Evolutionary conservation across 2,888 invertebrate genomes (phyloP).

Genomic region (Euclidia mi): DNA sequence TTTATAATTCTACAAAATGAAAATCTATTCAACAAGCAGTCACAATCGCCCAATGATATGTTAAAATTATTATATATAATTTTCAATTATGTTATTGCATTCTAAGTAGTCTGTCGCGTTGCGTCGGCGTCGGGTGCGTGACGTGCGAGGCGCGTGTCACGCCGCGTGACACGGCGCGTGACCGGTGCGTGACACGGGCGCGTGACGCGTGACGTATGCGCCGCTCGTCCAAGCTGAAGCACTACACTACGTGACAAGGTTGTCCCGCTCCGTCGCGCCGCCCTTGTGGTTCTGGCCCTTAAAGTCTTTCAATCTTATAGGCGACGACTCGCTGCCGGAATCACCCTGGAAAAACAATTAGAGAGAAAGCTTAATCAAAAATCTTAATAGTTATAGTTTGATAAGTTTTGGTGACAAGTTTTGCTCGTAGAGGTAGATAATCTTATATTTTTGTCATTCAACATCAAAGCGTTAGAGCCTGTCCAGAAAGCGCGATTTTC

Average conservation of each 20-base stretch:
- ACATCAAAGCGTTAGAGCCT: too few species aligned
- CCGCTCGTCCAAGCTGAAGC: conserved; percentile 37
- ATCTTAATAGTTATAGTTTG: too few species aligned
- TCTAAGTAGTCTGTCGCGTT: conserved; percentile 69
- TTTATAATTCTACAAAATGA: conserved; percentile 86
- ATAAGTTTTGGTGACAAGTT: too few species aligned
- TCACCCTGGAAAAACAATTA: conserved; percentile 86
- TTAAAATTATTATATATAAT: conserved; percentile 81
- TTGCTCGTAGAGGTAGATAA: too few species aligned
- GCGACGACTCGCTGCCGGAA: conserved; percentile 92
- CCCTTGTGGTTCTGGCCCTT: conserved; percentile 85
- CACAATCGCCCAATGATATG: conserved; percentile 91
- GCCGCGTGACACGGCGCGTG: too few species aligned
- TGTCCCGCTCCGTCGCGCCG: conserved; percentile 76
- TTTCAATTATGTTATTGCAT: conserved; percentile 81
- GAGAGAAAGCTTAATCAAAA: neutral
- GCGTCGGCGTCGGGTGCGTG: conserved; percentile 47
- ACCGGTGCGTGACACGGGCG: conserved; percentile 47
- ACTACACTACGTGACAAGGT: conserved; percentile 77
- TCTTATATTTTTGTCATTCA: too few species aligned
- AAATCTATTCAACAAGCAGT: conserved; percentile 88
- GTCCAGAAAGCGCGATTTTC: too few species aligned
- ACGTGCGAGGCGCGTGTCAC: conserved; percentile 47
- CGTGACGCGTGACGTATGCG: conserved; percentile 28
- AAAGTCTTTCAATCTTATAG: conserved; percentile 88